These are phyloP conservation scores for Brotogeris chrysoptera DNA, from an alignment of 2,797 vertebrate species.

Conservation along the genomic window DNA sequence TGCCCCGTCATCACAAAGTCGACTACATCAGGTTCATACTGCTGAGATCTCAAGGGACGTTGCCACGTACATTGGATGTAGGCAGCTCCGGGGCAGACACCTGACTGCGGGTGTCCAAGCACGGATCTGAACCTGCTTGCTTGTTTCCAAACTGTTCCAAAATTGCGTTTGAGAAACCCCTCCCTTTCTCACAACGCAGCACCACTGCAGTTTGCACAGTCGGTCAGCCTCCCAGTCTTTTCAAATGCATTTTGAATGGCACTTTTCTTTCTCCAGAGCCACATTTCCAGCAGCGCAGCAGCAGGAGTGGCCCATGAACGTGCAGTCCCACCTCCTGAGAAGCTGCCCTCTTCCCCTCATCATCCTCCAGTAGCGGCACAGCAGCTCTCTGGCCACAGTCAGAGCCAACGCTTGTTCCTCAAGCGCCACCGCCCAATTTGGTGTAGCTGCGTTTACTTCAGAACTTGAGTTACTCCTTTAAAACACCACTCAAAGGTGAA, in stretches of 20 bases:
- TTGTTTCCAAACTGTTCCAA: background rate
- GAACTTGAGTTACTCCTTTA: background rate
- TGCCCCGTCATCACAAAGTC: background rate
- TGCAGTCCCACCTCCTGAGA: background rate
- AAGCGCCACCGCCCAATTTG: accelerated
- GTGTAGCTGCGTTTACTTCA: background rate
- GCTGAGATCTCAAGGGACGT: background rate
- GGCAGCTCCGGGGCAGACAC: background rate
- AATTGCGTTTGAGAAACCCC: accelerated
- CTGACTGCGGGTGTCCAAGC: accelerated
- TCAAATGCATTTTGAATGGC: background rate
- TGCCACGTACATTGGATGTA: accelerated
- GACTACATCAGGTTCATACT: background rate
- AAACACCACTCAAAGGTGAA: background rate
- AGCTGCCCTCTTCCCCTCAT: background rate
- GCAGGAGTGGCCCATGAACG: accelerated
- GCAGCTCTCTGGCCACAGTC: background rate
- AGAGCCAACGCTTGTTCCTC: background rate
- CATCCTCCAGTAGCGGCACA: background rate
- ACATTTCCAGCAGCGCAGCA: accelerated
- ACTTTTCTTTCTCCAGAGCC: background rate
- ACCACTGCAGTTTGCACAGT: background rate
- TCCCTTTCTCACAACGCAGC: background rate
- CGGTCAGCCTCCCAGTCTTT: background rate
- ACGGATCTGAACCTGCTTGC: background rate